These are phyloP conservation scores for Drosophila eugracilis DNA, from an alignment of 1,140 invertebrate genomes.

Conservation along the genomic window DNA sequence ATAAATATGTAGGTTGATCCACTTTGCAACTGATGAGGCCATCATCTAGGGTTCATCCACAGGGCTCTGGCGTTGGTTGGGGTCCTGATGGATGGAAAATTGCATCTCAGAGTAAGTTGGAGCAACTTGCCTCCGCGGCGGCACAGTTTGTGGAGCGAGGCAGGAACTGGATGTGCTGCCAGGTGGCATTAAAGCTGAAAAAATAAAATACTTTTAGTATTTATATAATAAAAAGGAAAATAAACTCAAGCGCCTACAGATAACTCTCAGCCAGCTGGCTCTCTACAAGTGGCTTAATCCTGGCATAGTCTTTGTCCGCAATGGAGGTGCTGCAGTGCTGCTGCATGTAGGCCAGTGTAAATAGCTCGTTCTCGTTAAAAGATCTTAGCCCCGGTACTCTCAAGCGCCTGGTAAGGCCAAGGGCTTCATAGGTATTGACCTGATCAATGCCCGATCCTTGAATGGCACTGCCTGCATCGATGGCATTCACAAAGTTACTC, in stretches of 20 bases:
- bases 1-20: slow-evolving; percentile 67
- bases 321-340: slow-evolving; percentile 79
- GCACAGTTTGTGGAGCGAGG: slow-evolving; percentile 75
- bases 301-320: slow-evolving; percentile 80
- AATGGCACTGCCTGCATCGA: slow-evolving; percentile 72
- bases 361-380: slow-evolving; percentile 81
- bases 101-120: slow-evolving; percentile 70
- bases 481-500: slow-evolving; percentile 68
- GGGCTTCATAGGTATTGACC: slow-evolving; percentile 70
- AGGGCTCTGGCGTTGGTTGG: slow-evolving; percentile 21
- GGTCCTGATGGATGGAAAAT: slow-evolving; percentile 16
- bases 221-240: no score
- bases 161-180: slow-evolving; percentile 83
- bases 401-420: slow-evolving; percentile 63
- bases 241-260: slow-evolving; percentile 45
- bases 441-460: slow-evolving; percentile 71
- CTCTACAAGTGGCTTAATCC: slow-evolving; percentile 81
- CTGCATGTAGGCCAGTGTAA: slow-evolving; percentile 80
- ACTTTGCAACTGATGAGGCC: slow-evolving; percentile 21
- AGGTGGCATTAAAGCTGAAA: slow-evolving; percentile 80
- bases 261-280: slow-evolving; percentile 73
- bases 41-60: slow-evolving; percentile 32
- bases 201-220: no score
- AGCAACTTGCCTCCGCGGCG: slow-evolving; percentile 64
- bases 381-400: slow-evolving; percentile 73